Conservation (phyloP, 2,113 vertebrate species). For the Chionomys nivalis region DNA sequence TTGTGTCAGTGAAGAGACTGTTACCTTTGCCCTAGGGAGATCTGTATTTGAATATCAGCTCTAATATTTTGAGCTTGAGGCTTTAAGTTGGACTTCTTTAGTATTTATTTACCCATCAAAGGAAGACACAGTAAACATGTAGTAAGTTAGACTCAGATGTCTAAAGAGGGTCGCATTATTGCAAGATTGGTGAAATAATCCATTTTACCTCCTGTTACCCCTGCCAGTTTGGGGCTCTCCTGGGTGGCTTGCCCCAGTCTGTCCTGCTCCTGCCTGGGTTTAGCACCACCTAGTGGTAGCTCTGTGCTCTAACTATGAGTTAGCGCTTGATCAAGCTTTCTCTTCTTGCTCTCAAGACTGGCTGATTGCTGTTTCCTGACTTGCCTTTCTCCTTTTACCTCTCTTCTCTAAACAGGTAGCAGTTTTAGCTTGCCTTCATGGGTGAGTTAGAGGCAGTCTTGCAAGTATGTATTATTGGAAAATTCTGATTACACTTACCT, state of each 20-base stretch:
- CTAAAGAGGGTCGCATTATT: too few relatives aligned
- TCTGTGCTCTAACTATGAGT: neutral
- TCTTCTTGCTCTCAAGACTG: neutral
- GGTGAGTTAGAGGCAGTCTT: neutral
- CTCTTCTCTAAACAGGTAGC: neutral
- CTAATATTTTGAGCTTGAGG: neutral
- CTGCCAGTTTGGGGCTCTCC: neutral
- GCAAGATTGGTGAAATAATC: neutral
- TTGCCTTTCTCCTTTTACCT: neutral
- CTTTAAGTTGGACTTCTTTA: neutral
- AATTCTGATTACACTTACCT: neutral
- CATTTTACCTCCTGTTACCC: rapidly evolving
- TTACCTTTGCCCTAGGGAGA: neutral
- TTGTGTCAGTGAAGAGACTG: rapidly evolving
- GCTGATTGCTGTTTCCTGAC: neutral
- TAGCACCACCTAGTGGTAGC: conserved; percentile 49
- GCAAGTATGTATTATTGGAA: neutral
- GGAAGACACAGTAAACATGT: neutral
- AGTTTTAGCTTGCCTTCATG: neutral
- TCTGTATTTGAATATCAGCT: neutral
- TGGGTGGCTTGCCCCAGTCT: rapidly evolving
- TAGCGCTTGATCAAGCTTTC: neutral
- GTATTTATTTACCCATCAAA: neutral
- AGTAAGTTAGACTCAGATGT: neutral
- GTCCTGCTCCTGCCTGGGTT: neutral